These are phyloP conservation scores for Arothron firmamentum DNA, from an alignment of 2,113 vertebrate genomes.

Conservation along the genomic window DNA sequence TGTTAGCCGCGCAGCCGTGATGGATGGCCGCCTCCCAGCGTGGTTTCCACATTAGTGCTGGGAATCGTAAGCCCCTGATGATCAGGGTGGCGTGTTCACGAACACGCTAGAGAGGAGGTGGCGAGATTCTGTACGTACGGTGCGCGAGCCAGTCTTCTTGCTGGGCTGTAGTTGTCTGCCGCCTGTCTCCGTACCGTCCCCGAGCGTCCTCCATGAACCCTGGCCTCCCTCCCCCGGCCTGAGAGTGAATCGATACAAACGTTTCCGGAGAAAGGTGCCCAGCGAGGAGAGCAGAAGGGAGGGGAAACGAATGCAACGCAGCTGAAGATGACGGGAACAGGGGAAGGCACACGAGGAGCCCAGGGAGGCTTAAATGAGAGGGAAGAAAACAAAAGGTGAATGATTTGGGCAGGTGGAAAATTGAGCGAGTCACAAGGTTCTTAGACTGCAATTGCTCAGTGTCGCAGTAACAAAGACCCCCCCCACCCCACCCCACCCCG, in stretches of 20 bases:
- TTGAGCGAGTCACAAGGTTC: constrained; percentile 13
- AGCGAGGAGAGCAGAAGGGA: neutral
- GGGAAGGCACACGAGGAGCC: neutral
- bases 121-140: no score
- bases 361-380: neutral
- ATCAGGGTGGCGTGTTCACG: constrained; percentile 30
- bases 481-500: no score
- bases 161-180: constrained; percentile 23
- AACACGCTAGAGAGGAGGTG: constrained; percentile 1
- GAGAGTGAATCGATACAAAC: constrained; percentile 60
- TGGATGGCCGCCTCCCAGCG: constrained; percentile 38
- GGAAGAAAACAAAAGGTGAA: constrained; percentile 12
- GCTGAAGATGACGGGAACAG: neutral
- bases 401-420: constrained; percentile 34
- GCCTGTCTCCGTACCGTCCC: constrained; percentile 48
- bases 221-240: constrained; percentile 58
- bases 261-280: constrained; percentile 52
- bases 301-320: neutral
- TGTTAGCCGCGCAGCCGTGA: constrained; percentile 55
- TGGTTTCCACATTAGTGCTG: constrained; percentile 41
- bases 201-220: constrained; percentile 67
- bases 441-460: no score
- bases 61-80: constrained; percentile 37
- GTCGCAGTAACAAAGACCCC: no score
- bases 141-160: neutral